Evolutionary conservation across 2,113 vertebrate species (phyloP).

Genomic region (Prinia subflava): DNA sequence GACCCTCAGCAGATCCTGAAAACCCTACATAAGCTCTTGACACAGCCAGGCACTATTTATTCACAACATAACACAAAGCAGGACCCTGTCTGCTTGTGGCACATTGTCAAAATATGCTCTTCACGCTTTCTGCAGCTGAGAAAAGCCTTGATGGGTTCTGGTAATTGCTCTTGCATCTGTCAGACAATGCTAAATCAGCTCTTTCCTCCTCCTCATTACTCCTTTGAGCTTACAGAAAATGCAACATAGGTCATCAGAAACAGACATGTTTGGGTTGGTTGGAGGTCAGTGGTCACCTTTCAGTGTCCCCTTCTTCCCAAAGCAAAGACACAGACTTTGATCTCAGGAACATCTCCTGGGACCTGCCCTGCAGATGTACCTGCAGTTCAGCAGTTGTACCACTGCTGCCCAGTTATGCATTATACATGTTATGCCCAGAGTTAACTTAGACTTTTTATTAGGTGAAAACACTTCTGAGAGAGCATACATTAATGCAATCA

Average conservation of each 20-base stretch:
- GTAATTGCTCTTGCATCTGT: not conserved
- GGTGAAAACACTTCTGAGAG: not conserved
- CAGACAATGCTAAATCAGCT: not conserved
- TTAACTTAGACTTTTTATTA: not conserved
- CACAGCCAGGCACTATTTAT: not conserved
- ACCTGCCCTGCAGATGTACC: not conserved
- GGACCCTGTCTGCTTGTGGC: conserved; percentile 5
- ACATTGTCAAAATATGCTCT: not conserved
- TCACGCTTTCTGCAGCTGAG: not conserved
- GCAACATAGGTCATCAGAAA: not conserved
- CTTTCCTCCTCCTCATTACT: not conserved
- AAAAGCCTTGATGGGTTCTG: conserved; percentile 17
- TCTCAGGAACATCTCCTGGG: not conserved
- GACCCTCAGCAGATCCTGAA: not conserved
- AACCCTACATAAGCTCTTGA: not conserved
- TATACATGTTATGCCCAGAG: not conserved
- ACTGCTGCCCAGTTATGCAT: not conserved
- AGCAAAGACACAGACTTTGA: not conserved
- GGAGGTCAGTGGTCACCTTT: not conserved
- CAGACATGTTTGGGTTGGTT: not conserved
- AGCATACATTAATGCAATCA: not conserved
- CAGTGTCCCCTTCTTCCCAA: not conserved
- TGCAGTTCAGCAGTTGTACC: not conserved
- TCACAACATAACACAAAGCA: conserved; percentile 17
- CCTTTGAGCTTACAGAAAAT: not conserved